Percentiles rank a stretch among this genome's conserved stretches.
Evolutionary conservation across 2,113 vertebrate species (phyloP).

Genomic region (Macrotus californicus): DNA sequence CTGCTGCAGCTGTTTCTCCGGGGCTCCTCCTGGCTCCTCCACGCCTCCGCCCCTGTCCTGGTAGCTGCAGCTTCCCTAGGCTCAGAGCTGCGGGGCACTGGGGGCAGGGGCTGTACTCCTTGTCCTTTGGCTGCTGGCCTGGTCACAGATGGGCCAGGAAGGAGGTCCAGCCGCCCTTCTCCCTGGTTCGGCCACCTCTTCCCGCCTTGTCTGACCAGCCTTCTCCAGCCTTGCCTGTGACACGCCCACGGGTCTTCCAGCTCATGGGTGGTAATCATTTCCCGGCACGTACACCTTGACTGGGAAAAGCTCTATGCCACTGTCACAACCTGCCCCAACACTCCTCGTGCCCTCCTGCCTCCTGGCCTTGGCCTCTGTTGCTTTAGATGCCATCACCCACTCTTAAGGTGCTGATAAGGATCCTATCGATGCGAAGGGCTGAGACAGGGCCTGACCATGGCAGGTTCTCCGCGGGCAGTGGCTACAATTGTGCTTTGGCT

Average conservation of each 20-base stretch:
- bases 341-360: background rate
- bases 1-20: background rate
- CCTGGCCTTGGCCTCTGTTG: background rate
- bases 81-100: background rate
- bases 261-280: rapidly evolving
- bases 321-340: background rate
- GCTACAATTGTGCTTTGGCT: background rate
- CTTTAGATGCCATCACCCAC: background rate
- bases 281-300: background rate
- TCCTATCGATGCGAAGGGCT: rapidly evolving
- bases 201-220: background rate
- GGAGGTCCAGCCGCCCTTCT: background rate
- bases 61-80: background rate
- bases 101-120: rapidly evolving
- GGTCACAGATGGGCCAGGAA: background rate
- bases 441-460: background rate
- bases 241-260: background rate
- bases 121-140: background rate
- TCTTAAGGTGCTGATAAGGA: background rate
- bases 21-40: background rate
- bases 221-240: background rate
- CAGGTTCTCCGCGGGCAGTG: background rate
- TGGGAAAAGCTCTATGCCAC: background rate
- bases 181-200: background rate
- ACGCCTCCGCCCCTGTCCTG: rapidly evolving